Evolutionary conservation across 2,888 invertebrate species (phyloP), one percentile per base, ranked within the genome.

Genomic region (Melanotus villosus): DNA sequence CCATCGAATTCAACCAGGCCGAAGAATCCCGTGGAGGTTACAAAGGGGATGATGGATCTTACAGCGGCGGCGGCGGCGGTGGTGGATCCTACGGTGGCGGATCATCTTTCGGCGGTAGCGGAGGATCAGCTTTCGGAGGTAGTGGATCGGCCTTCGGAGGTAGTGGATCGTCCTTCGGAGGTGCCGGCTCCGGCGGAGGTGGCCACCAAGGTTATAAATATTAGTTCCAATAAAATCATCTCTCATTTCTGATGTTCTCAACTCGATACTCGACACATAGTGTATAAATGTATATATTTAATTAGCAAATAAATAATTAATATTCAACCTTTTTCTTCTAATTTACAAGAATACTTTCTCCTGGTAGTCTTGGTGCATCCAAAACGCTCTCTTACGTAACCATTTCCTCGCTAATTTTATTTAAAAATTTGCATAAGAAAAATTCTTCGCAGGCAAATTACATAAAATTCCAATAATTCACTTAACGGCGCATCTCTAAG

Each of bases 31-130:
- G 77, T 32, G 77, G 78, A 6, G 76, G 73, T 19, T 73, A 67
- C 18, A 73, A 78, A 9, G 80, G 80, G 1, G 79, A 80, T 47
- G 79, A 79, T 59, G 79, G 80, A 6, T 77, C 78, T 26, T 80
- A 80, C 72, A 38, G 43, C 4, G 26, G 26, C 7, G 26, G 7
- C 7, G 26, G 26, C 7, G 26, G 26, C 26, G 4, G 7, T 26
- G 26, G 26, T 5, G 26, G 26, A 3, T n/a, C n/a, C n/a, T n/a
- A n/a, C n/a, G 26, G 26, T 26, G 26, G 26, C 7, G 26, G 4
- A 5, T 7, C 26, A 5, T 26, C 26, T 26, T 26, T 26, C 26
- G 26, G 26, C 7, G 26, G 26, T 7, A 7, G 26, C 26, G 7
- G 26, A 5, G 26, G 26, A 3, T 26, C 26, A 3, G 26, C 26